These are phyloP conservation scores for Nephotettix cincticeps DNA, from an alignment of 1,140 invertebrate genomes.

Conservation along the genomic window DNA sequence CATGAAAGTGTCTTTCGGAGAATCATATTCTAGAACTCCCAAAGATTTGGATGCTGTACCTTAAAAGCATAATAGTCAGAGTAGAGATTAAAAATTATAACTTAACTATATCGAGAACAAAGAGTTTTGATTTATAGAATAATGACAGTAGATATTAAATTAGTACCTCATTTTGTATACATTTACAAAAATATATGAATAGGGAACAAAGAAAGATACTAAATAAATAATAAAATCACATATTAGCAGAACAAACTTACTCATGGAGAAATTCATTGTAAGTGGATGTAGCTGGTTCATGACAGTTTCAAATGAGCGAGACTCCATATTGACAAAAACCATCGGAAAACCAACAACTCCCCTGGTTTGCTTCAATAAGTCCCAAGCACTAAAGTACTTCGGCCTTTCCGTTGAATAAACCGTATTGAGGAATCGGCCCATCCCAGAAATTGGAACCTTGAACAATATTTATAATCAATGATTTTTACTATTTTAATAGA, in stretches of 20 bases:
- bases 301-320: slow-evolving; percentile 7
- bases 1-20: background rate
- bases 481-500: no score
- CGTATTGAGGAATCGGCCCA: background rate
- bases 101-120: no score
- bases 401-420: background rate
- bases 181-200: no score
- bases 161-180: no score
- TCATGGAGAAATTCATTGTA: background rate
- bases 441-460: background rate
- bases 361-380: background rate
- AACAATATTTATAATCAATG: no score
- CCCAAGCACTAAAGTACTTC: background rate
- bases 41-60: slow-evolving; percentile 1
- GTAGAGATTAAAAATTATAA: no score
- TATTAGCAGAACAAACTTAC: background rate
- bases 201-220: no score
- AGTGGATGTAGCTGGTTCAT: background rate
- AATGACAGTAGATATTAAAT: no score
- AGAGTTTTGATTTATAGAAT: no score
- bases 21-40: background rate
- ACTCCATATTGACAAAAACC: background rate
- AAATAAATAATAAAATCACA: no score
- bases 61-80: no score
- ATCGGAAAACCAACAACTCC: background rate